Evolutionary conservation across 1,140 invertebrate genomes (phyloP), one percentile per base, ranked within the genome.

Genomic region (Trichoplusia ni): DNA sequence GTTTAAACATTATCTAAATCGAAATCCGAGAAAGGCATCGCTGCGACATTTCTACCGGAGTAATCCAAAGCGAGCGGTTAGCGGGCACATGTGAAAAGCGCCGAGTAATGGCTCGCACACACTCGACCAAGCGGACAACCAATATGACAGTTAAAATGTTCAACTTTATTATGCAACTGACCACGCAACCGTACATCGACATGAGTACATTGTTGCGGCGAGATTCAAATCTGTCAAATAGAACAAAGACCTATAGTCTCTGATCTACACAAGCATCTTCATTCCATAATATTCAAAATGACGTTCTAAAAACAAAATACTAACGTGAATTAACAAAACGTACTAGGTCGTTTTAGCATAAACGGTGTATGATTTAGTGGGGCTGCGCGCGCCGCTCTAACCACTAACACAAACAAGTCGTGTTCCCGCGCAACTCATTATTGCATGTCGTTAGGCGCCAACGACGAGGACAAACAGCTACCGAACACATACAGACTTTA

Each of bases 401-500:
- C 64, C 53, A 70, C 40, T n/a, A 63, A 51, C 7, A 49, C 75
- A 84, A 86, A 86, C 80, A 84, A 44, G 46, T 8, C 60, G 53
- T 63, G 67, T 67, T 75, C 69, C 75, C 71, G 68, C 59, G 60
- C 71, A 65, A 51, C 75, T 82, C 78, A 81, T 88, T 83, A 89
- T 82, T 67, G 73, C 78, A 67, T 85, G 84, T 86, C 84, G 79
- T 86, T 84, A 79, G 68, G 73, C 78, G 81, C 76, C 72, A 88
- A 86, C 71, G 68, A 73, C 11, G 64, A 76, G 58, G 16, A 49
- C 73, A 82, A 86, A 84, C 75, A 74, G 49, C 40, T 60, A 60
- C 56, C 27, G 42, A 47, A 60, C 54, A 44, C 33, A 38, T 44
- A 31, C 46, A 31, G 46, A 49, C 46, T 25, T n/a, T 31, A 18